Conservation (phyloP, 1,140 invertebrate genomes). For the Drosophila carrolli region DNA sequence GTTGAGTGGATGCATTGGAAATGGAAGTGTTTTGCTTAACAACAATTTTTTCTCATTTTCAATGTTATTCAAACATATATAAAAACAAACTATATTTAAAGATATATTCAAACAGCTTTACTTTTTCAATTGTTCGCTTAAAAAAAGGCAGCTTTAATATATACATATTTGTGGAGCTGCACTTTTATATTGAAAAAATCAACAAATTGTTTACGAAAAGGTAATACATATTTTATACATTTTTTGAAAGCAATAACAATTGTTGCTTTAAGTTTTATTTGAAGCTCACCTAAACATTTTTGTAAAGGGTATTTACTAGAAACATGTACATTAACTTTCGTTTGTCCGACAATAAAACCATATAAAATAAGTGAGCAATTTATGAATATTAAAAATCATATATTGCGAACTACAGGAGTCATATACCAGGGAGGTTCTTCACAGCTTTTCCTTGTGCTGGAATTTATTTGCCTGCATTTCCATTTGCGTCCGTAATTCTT, state of each 20-base stretch:
- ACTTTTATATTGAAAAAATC: too few species aligned
- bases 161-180: too few species aligned
- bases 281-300: background rate
- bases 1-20: background rate
- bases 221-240: too few species aligned
- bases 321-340: background rate
- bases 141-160: too few species aligned
- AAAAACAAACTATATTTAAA: too few species aligned
- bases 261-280: too few species aligned
- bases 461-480: slow-evolving; percentile 40
- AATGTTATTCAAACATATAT: too few species aligned
- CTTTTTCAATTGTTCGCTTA: too few species aligned
- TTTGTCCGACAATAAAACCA: slow-evolving; percentile 9
- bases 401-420: slow-evolving; percentile 27
- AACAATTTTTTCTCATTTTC: too few species aligned
- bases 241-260: too few species aligned
- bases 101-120: too few species aligned
- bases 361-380: slow-evolving; percentile 56
- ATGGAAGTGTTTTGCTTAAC: background rate
- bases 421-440: slow-evolving; percentile 25
- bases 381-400: slow-evolving; percentile 71
- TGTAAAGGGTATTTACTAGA: background rate
- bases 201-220: too few species aligned
- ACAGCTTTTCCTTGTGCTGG: slow-evolving; percentile 32
- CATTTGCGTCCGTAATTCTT: slow-evolving; percentile 25